Evolutionary conservation across 2,113 vertebrate genomes (phyloP).

Genomic region (Neolamprologus tretocephalus): DNA sequence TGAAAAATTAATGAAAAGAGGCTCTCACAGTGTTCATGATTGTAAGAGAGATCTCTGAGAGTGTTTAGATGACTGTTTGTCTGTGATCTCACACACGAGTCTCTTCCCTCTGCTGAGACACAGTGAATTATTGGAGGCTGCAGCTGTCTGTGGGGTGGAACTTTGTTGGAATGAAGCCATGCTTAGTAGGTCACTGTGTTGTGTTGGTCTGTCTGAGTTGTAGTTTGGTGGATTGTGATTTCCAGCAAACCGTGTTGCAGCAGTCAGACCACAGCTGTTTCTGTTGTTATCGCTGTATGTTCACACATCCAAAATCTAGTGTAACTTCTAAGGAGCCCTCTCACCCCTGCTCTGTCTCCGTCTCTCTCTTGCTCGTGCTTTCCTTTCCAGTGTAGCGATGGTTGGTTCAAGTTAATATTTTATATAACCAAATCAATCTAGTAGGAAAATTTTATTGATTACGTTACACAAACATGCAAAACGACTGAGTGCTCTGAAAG

Average conservation of each 20-base stretch:
- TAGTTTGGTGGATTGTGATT: neutral
- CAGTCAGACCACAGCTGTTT: neutral
- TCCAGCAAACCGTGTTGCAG: neutral
- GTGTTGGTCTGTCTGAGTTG: conserved; percentile 34
- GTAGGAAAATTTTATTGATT: neutral
- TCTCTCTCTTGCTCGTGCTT: neutral
- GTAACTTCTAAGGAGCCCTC: neutral
- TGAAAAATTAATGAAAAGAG: neutral
- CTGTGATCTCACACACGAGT: neutral
- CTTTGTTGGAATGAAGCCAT: conserved; percentile 34
- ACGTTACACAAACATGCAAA: conserved; percentile 73
- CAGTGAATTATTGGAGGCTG: neutral
- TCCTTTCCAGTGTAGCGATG: neutral
- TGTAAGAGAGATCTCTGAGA: neutral
- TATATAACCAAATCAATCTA: neutral
- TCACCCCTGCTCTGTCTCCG: neutral
- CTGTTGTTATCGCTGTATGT: neutral
- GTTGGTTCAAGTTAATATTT: neutral
- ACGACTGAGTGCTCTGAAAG: conserved; percentile 16
- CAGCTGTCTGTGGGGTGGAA: conserved; percentile 3
- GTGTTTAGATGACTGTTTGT: neutral
- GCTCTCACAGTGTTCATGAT: neutral
- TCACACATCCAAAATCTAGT: neutral
- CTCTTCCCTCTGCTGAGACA: neutral
- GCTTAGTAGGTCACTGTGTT: conserved; percentile 25